Evolutionary conservation across 2,797 vertebrate genomes (phyloP), one percentile per base, ranked within the genome.

Genomic region (Carcharodon carcharias): DNA sequence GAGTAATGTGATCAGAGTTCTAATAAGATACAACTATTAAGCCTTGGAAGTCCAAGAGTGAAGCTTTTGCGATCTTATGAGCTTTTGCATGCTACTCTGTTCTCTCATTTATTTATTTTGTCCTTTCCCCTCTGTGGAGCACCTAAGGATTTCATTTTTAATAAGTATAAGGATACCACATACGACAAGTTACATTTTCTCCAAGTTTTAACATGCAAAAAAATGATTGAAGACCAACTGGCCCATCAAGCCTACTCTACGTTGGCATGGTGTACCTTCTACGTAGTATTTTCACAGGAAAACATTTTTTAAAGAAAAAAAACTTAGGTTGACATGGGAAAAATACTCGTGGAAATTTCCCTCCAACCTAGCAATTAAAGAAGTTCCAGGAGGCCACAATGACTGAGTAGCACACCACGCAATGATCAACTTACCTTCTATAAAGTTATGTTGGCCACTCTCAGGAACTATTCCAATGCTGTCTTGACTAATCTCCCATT

Each of bases 1-100:
- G 69, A 73, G 94, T 95, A 95, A 95, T 95, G 69, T 77, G 69
- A 95, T 77, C 94, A 95, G 23, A 71, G 31, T 77, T 77, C 50
- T 56, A 95, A 95, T 77, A 95, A 69, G 69, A 73, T 95, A 50
- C 31, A 77, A 95, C 16, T 56, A 31, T 77, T 95, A 77, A 95
- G 69, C 28, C 28, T 95, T 77, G 77, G 35, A 69, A 71, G 94
- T 73, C 69, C 12, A 95, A 77, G 28, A 77, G 77, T 28, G 31
- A 16, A 95, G 69, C 50, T 77, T 8, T 26, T 95, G 54, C 35
- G 67, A 45, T 67, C 65, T 14, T 77, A 21, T 58, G 45, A 0
- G 11, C 69, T 31, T 95, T 92, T 40, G 16, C 40, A 67, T 45
- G 23, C 23, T 45, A 67, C n/a, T 8, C 80, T 40, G 35, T 73